Percentiles rank a stretch among this genome's conserved stretches.
Evolutionary conservation across 2,888 invertebrate genomes (phyloP).

Genomic region (Pinctada fucata): DNA sequence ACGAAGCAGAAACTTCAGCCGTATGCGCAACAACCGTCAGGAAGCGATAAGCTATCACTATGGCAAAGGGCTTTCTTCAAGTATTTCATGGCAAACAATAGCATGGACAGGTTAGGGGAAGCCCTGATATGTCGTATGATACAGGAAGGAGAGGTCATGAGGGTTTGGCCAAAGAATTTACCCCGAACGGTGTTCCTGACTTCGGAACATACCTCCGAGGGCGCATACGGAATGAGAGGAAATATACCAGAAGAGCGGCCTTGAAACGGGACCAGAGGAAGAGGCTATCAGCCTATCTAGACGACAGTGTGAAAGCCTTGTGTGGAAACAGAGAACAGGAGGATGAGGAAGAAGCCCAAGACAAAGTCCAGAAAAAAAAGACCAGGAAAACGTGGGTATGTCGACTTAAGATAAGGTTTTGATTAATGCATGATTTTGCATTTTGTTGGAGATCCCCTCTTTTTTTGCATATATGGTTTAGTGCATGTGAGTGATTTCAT

Average conservation of each 20-base stretch:
- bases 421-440: too few relatives aligned
- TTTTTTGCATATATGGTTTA: too few relatives aligned
- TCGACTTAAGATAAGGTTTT: too few relatives aligned
- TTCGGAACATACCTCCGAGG: neutral
- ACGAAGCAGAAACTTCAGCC: neutral
- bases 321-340: too few relatives aligned
- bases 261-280: neutral
- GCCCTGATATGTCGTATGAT: neutral
- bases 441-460: too few relatives aligned
- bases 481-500: too few relatives aligned
- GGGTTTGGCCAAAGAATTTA: neutral
- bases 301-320: neutral
- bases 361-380: too few relatives aligned
- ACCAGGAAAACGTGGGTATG: too few relatives aligned
- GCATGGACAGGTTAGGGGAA: neutral
- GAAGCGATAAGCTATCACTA: neutral
- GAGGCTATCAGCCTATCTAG: neutral
- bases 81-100: neutral
- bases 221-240: neutral
- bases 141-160: neutral
- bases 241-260: neutral
- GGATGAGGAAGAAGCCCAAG: too few relatives aligned
- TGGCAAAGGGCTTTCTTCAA: neutral
- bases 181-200: neutral
- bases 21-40: neutral